A percentile compares a stretch with the other conserved stretches of the same genome.
Conservation (phyloP, 2,797 vertebrate species). For the Rhadinocentrus ornatus region DNA sequence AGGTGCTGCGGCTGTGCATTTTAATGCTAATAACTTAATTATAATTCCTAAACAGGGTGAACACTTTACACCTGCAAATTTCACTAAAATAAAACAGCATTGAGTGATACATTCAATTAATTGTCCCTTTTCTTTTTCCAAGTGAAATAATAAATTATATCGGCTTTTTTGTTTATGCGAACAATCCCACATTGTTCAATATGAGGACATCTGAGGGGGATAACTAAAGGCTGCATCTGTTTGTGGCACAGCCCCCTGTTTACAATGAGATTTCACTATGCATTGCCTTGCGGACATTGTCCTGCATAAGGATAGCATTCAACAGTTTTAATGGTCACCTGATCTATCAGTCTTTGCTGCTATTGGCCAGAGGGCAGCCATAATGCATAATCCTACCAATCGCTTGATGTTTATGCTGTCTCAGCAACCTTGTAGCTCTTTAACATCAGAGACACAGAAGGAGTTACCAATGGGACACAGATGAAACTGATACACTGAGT, state of each 20-base stretch:
- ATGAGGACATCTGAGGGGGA: conserved; percentile 5
- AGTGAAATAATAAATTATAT: background rate
- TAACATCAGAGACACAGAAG: conserved; percentile 62
- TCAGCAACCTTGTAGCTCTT: conserved; percentile 74
- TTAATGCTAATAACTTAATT: conserved; percentile 73
- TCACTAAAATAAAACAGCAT: conserved; percentile 33
- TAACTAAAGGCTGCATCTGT: conserved; percentile 9
- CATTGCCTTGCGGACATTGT: conserved; percentile 12
- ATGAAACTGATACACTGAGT: conserved; percentile 45
- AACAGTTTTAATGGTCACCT: conserved; percentile 56
- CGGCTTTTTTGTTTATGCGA: background rate
- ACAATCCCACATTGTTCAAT: background rate
- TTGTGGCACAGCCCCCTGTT: conserved; percentile 7
- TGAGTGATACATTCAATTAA: background rate
- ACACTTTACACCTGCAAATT: conserved; percentile 57
- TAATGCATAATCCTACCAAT: conserved; percentile 76
- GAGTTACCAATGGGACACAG: conserved; percentile 23
- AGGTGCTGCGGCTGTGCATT: conserved; percentile 55
- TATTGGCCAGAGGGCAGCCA: conserved; percentile 60
- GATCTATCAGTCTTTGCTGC: conserved; percentile 50
- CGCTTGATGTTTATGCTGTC: conserved; percentile 58
- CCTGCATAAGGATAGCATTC: conserved; percentile 26
- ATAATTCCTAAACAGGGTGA: conserved; percentile 50
- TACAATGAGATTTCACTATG: conserved; percentile 1
- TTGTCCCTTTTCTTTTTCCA: background rate